Percentiles rank a stretch among this genome's conserved stretches.
Evolutionary conservation across 1,140 invertebrate species (phyloP).

Genomic region (Andricus grossulariae): DNA sequence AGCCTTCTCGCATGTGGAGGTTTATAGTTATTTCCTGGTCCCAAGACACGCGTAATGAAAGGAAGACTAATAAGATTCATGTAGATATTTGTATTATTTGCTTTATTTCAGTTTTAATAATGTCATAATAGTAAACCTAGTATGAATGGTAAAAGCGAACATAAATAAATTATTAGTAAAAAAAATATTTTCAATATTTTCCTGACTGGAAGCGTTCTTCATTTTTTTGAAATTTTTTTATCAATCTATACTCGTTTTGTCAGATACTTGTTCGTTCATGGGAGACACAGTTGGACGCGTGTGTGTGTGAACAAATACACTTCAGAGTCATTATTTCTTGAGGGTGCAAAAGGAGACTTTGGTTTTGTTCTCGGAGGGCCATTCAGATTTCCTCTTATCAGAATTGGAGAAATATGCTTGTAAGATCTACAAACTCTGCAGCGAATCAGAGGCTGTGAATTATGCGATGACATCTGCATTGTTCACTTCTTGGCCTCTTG

Average conservation of each 20-base stretch:
- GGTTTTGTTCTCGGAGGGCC: conserved; percentile 6
- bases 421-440: conserved; percentile 1
- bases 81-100: no score
- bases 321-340: conserved; percentile 14
- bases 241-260: not conserved
- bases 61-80: no score
- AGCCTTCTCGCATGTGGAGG: no score
- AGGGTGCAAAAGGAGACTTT: conserved; percentile 10
- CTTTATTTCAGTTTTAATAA: no score
- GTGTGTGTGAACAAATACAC: conserved; percentile 3
- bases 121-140: no score
- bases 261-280: conserved; percentile 13
- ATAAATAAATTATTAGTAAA: no score
- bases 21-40: no score
- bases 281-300: conserved; percentile 8
- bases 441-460: not conserved
- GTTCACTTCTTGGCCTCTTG: conserved; percentile 11
- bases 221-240: not conserved
- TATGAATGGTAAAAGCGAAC: no score
- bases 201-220: not conserved
- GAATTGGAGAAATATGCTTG: conserved; percentile 23
- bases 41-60: no score
- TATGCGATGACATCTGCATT: conserved; percentile 9
- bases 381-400: conserved; percentile 25
- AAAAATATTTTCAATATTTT: no score